Base-by-base conservation (phyloP, 2,797 vertebrate species). In the Acropternis orthonyx region DNA sequence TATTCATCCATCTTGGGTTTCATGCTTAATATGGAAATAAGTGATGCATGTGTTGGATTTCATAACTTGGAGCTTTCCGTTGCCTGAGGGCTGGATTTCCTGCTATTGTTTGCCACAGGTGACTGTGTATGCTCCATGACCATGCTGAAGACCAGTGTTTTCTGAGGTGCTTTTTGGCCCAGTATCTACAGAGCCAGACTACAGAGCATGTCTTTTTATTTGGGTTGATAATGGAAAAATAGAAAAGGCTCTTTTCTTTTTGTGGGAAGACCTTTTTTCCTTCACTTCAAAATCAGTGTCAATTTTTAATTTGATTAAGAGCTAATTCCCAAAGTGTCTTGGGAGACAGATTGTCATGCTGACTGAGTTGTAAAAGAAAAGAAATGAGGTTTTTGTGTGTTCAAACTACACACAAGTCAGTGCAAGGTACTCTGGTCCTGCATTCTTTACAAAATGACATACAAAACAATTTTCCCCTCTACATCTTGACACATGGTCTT, bases 91-190 rank as follows among this genome's bases (percentile, higher is more conserved):
- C 27, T 92, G 85, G 12, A 72, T 93, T 96, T 94, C 91, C 91
- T 95, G 76, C 30, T 5, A 88, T 95, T 91, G 79, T 93, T 89
- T 77, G 41, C 59, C 56, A 54, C 82, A 89, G 46, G 65, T 83
- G 43, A 71, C 68, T 55, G 14, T 24, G 19, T 59, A 22, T 0
- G 1, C 41, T 85, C 56, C 54, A 12, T n/a, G 58, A 65, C 26
- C 76, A 32, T 6, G 21, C 68, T 88, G 78, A 74, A 88, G 56
- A 71, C 13, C 32, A n/a, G 0, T 14, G 6, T 17, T 80, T 20
- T 75, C 49, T 22, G 6, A 68, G 61, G 27, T 77, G 12, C 1
- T 46, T 93, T 87, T 87, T 91, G 78, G 58, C 39, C 44, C 41
- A 75, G 28, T 48, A 66, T 23, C 8, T 85, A 10, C 41, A 85